A percentile compares a stretch with the other conserved stretches of the same genome.
Conservation (phyloP, 2,797 vertebrate species). For the Enteromius mattozi region DNA sequence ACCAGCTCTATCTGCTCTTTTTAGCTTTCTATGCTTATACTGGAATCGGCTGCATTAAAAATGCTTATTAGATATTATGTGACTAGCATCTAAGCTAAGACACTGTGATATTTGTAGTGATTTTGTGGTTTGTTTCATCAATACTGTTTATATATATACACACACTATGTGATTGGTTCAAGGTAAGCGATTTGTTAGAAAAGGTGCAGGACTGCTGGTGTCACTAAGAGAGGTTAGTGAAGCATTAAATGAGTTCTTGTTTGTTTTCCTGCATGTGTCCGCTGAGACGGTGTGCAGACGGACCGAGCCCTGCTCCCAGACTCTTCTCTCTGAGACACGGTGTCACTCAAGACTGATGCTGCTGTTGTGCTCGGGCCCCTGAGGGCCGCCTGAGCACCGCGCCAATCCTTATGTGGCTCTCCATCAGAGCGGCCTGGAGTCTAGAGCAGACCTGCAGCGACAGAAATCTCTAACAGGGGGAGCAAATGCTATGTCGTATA, state of each 20-base stretch:
- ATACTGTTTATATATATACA: neutral
- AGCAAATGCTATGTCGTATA: neutral
- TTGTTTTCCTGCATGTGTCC: slow-evolving; percentile 32
- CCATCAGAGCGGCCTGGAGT: neutral
- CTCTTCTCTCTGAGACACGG: slow-evolving; percentile 64
- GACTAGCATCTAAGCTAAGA: neutral
- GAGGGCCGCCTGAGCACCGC: slow-evolving; percentile 53
- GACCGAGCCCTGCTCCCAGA: slow-evolving; percentile 29
- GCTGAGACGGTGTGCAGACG: slow-evolving; percentile 34
- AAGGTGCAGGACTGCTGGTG: neutral
- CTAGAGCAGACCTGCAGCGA: slow-evolving; percentile 7
- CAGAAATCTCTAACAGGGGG: neutral
- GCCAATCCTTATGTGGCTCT: slow-evolving; percentile 3
- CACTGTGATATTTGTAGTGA: neutral
- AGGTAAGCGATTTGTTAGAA: neutral
- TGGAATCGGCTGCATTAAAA: neutral
- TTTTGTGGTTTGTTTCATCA: neutral
- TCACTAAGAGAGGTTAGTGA: slow-evolving; percentile 33
- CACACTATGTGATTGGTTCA: neutral
- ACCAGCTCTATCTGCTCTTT: neutral
- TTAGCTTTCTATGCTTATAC: neutral
- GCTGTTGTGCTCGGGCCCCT: slow-evolving; percentile 68
- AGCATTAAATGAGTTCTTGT: slow-evolving; percentile 50
- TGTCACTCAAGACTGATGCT: slow-evolving; percentile 80
- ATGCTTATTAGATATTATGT: neutral